A percentile compares a stretch with the other conserved stretches of the same genome.
These are phyloP conservation scores for Callopanchax toddi DNA, from an alignment of 2,113 vertebrate genomes.

Conservation along the genomic window DNA sequence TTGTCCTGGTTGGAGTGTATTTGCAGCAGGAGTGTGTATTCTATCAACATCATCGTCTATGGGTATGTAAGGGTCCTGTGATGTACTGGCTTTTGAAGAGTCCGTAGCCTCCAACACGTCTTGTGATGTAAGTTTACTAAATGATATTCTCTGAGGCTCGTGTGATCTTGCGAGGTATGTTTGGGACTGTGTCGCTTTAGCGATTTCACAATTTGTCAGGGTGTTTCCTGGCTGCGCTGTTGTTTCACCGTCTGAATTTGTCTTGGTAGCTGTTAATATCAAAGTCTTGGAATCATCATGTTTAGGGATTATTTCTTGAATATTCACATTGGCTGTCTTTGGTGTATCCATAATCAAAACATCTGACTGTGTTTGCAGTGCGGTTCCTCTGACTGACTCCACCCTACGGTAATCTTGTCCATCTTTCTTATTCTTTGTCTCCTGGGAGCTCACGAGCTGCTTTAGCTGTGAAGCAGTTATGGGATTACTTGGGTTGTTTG, in stretches of 20 bases:
- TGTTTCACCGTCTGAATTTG: not conserved
- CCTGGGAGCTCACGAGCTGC: slow-evolving; percentile 4
- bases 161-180: slow-evolving; percentile 6
- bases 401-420: slow-evolving; percentile 2
- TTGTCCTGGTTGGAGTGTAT: not conserved
- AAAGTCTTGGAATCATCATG: slow-evolving; percentile 19
- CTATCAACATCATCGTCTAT: not conserved
- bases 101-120: slow-evolving; percentile 4
- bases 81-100: not conserved
- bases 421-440: slow-evolving; percentile 1
- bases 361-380: slow-evolving; percentile 11
- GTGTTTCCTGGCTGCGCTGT: not conserved
- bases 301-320: slow-evolving; percentile 15
- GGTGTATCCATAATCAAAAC: slow-evolving; percentile 11
- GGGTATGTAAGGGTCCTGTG: not conserved
- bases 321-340: slow-evolving; percentile 8
- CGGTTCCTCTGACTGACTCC: not conserved
- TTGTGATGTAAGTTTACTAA: not conserved
- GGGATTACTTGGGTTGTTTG: not conserved
- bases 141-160: slow-evolving; percentile 30
- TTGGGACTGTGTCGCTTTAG: slow-evolving; percentile 3
- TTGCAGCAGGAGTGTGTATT: not conserved
- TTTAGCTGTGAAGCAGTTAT: slow-evolving; percentile 7
- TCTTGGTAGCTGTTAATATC: not conserved
- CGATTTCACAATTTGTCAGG: not conserved